phyloP scores from a whole-genome alignment of 2,113 vertebrate genomes.

The Brachyistius frenatus region DNA sequence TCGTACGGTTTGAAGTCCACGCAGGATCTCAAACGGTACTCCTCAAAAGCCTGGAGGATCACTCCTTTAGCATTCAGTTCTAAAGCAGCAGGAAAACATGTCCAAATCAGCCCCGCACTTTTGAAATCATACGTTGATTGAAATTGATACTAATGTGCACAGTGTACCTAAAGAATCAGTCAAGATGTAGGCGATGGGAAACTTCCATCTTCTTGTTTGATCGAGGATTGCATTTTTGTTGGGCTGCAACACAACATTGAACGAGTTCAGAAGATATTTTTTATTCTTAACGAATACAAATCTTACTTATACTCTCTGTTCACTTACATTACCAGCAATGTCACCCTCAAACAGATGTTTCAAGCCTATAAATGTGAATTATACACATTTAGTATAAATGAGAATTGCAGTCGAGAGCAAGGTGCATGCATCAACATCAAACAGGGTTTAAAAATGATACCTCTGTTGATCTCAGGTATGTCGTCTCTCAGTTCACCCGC shows the following conservation, averaged over 20 bases:
- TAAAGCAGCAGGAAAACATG: slow-evolving; percentile 25
- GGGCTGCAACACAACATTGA: slow-evolving; percentile 69
- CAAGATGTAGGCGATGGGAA: slow-evolving; percentile 92
- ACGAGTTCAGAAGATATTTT: neutral
- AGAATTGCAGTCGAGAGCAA: neutral
- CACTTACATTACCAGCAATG: slow-evolving; percentile 80
- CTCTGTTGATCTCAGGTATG: slow-evolving; percentile 81
- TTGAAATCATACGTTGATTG: neutral
- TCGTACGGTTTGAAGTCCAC: slow-evolving; percentile 94
- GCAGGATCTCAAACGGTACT: slow-evolving; percentile 93
- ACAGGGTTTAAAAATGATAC: slow-evolving; percentile 43
- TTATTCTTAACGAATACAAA: neutral
- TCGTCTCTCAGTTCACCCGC: slow-evolving; percentile 79
- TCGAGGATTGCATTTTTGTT: slow-evolving; percentile 86
- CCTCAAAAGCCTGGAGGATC: slow-evolving; percentile 92
- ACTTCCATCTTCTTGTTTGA: slow-evolving; percentile 85
- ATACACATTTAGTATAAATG: neutral
- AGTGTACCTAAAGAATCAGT: slow-evolving; percentile 88
- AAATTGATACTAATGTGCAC: neutral
- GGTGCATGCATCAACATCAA: neutral
- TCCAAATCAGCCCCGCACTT: neutral
- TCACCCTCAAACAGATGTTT: slow-evolving; percentile 81
- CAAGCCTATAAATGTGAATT: slow-evolving; percentile 57
- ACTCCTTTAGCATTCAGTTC: slow-evolving; percentile 90
- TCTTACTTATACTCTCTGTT: neutral